phyloP scores from a whole-genome alignment of 1,140 invertebrate species.

The Temnothorax nylanderi region DNA sequence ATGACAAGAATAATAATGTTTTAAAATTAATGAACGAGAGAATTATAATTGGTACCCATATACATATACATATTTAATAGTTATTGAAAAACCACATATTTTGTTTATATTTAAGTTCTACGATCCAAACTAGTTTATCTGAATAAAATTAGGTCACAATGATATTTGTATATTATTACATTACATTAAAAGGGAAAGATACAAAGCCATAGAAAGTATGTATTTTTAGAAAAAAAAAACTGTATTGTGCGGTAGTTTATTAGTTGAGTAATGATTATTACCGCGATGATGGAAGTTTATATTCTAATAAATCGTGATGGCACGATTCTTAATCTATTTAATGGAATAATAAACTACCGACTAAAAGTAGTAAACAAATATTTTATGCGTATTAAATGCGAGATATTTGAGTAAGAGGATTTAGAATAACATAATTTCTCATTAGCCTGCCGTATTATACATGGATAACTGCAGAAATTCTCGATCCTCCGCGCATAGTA shows the following conservation, averaged over 20 bases:
- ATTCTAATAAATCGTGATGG: conserved; percentile 16
- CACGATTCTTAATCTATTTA: background rate
- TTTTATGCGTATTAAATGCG: background rate
- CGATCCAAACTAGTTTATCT: background rate
- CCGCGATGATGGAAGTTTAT: background rate
- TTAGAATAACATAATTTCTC: conserved; percentile 32
- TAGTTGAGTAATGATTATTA: conserved; percentile 3
- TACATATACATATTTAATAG: background rate
- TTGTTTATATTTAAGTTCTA: background rate
- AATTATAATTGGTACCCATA: background rate
- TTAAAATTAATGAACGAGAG: background rate
- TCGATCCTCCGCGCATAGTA: background rate
- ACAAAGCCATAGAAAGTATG: background rate
- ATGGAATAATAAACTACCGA: background rate
- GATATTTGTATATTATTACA: background rate
- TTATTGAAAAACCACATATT: background rate
- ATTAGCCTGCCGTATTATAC: background rate
- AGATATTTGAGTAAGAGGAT: background rate
- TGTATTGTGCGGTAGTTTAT: background rate
- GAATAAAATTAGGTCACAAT: background rate
- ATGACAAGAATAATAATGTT: background rate
- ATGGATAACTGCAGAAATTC: background rate
- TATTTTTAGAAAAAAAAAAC: background rate
- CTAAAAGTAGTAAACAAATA: conserved; percentile 8
- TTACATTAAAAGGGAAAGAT: background rate